phyloP scores from a whole-genome alignment of 2,888 invertebrate genomes.

The Diarsia mendica region DNA sequence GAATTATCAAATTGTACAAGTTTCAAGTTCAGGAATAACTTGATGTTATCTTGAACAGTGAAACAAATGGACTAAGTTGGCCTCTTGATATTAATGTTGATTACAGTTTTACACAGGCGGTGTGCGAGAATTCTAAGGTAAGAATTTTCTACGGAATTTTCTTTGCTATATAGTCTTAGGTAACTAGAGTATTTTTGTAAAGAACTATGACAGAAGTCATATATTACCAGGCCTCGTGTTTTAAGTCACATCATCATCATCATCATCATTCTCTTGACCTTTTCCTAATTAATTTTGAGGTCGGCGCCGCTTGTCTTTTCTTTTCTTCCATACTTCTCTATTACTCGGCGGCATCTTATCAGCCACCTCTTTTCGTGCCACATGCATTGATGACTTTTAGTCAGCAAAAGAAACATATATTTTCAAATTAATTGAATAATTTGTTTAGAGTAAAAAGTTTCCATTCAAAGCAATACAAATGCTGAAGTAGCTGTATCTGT shows the following conservation, averaged over 20 bases:
- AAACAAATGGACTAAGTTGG: constrained; percentile 62
- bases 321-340: no score
- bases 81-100: constrained; percentile 52
- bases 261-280: no score
- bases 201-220: neutral
- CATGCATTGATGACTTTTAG: neutral
- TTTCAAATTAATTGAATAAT: neutral
- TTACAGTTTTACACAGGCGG: constrained; percentile 45
- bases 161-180: neutral
- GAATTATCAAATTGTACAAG: constrained; percentile 46
- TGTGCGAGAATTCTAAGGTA: constrained; percentile 16
- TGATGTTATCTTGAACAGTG: constrained; percentile 55
- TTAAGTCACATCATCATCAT: neutral
- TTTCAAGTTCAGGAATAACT: constrained; percentile 47
- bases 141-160: constrained; percentile 32
- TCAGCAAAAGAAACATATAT: neutral
- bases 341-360: no score
- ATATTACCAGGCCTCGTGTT: neutral
- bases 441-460: neutral
- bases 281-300: no score
- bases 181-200: neutral
- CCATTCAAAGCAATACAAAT: neutral
- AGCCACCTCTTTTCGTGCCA: no score
- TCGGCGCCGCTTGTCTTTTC: no score
- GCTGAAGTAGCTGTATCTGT: neutral